Conservation (phyloP, 2,113 vertebrate species). For the Tauraco erythrolophus region DNA sequence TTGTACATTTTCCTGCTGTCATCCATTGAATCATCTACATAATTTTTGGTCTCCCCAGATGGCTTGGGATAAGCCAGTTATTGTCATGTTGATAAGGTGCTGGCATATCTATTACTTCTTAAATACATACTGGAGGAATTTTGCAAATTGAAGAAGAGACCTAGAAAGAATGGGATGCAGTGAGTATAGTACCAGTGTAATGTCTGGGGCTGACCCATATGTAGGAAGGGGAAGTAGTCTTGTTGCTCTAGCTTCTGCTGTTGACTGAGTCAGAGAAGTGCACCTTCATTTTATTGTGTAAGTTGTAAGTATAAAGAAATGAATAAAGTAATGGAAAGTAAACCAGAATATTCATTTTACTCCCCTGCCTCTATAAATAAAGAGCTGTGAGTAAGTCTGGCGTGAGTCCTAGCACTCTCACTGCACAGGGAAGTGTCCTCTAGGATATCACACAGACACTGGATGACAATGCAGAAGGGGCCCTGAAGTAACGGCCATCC, state of each 20-base stretch:
- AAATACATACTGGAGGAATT: neutral
- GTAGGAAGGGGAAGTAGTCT: rapidly evolving
- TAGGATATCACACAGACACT: neutral
- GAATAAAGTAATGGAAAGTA: neutral
- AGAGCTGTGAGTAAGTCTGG: neutral
- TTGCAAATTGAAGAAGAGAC: neutral
- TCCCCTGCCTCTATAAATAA: neutral
- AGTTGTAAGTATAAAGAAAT: neutral
- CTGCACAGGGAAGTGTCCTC: neutral
- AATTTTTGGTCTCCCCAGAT: neutral
- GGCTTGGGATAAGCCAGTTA: neutral
- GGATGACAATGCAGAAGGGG: neutral
- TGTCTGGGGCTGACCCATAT: neutral
- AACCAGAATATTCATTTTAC: rapidly evolving
- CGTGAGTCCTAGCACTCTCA: neutral
- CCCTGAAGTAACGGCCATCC: neutral
- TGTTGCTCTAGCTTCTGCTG: neutral
- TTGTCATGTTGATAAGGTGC: neutral
- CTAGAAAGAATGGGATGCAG: neutral
- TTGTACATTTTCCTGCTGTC: neutral
- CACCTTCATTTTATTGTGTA: rapidly evolving
- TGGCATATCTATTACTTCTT: neutral
- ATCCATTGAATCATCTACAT: neutral
- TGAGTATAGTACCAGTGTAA: neutral
- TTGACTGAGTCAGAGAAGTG: neutral